Base-by-base conservation (phyloP, 2,888 invertebrate genomes). In the Diarsia mendica region DNA sequence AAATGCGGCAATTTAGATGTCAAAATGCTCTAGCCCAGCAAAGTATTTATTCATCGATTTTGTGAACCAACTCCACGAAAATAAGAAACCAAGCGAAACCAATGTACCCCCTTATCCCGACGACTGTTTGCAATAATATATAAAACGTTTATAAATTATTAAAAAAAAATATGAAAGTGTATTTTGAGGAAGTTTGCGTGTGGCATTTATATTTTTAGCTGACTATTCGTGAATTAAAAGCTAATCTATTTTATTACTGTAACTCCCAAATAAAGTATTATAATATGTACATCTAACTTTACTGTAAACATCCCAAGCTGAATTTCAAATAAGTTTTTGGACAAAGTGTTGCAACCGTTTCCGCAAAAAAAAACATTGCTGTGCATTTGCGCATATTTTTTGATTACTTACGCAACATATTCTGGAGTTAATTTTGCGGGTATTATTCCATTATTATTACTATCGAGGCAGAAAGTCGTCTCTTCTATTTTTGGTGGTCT, bases 61-160 rank as follows among this genome's bases (percentile, higher is more conserved):
- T 78, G 51, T 44, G n/a, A 75, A 75, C 9, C 73, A 49, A 61
- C 10, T 23, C 68, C 60, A 23, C 11, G 23, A 13, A 65, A 77
- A 65, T 39, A 49, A 70, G 44, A 79, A 39, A 78, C 13, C 28
- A 85, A 75, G 65, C 72, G 13, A 84, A 72, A 15, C 69, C 60
- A 74, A 77, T 75, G 78, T 81, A 80, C 83, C 87, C 75, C 74
- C 83, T 75, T 85, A 83, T 64, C 55, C 72, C 69, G 73, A 78
- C 10, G 77, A 78, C 80, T 83, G 84, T 71, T 87, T 87, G 89
- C 84, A 87, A 84, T 81, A 82, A 85, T 81, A 86, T 83, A 82
- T 75, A 85, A 85, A 72, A 82, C 63, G 44, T 72, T 79, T 69
- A 55, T n/a, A 77, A 83, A 44, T n/a, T n/a, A n/a, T n/a, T n/a